Evolutionary conservation across 2,113 vertebrate genomes (phyloP), one percentile per base, ranked within the genome.

Genomic region (Leucopsar rothschildi): DNA sequence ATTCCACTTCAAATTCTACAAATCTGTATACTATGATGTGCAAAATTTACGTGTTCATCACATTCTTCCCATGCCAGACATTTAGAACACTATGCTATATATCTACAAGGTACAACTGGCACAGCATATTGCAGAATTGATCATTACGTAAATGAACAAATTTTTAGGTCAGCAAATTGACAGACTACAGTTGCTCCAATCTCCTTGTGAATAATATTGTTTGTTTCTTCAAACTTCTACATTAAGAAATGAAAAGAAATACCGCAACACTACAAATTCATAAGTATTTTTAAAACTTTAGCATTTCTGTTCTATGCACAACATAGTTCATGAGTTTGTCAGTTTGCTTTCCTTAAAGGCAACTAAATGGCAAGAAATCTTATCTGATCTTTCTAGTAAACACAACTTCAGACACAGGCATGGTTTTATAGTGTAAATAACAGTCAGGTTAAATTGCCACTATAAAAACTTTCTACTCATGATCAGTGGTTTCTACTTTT

Each of bases 401-500:
- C 33, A 79, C 29, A 78, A 6, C 64, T 40, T 81, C 89, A 95
- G 66, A n/a, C 55, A 82, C 1, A 59, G 88, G 31, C 39, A 93
- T 52, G 89, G 53, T 73, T 97, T 93, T 91, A 94, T 66, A 94
- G 27, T 80, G 87, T 80, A 84, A 97, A 82, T 80, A 91, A 81
- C 71, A 95, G 72, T 52, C 52, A 91, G 44, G 66, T 95, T 96
- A 92, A 96, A 96, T 96, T 88, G 92, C 79, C 65, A 77, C 56
- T 88, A 60, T 95, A 81, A 95, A 82, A 69, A 71, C n/a, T 83
- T 93, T 87, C 49, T 70, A 29, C 49, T 88, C 49, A 47, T 65
- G 63, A 94, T 68, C 35, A 42, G 59, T 55, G 72, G 72, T 82
- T 93, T 88, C 73, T 83, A 39, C 52, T 78, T 96, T 95, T 91